Percentiles rank a stretch among this genome's conserved stretches.
Evolutionary conservation across 2,113 vertebrate species (phyloP).

Genomic region (Galbula dea): DNA sequence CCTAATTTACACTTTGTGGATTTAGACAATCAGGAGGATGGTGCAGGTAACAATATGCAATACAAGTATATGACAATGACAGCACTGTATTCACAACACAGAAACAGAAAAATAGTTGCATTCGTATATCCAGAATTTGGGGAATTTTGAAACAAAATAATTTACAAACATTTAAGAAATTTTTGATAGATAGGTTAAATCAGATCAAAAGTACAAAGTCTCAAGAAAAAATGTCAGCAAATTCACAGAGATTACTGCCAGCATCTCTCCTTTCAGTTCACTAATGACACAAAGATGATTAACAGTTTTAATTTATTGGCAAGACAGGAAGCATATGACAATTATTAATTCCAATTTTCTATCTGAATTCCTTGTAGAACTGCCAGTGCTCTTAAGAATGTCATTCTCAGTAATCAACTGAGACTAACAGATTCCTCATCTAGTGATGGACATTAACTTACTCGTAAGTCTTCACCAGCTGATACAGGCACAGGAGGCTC

Average conservation of each 20-base stretch:
- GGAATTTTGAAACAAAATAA: not conserved
- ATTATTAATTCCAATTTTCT: not conserved
- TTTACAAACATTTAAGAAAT: not conserved
- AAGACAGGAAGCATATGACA: not conserved
- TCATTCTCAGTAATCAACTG: not conserved
- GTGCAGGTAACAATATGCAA: not conserved
- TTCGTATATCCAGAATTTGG: not conserved
- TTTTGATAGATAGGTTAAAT: not conserved
- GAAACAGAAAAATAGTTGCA: not conserved
- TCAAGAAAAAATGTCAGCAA: not conserved
- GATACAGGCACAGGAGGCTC: constrained; percentile 91
- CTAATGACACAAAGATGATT: not conserved
- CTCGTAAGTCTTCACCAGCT: constrained; percentile 97
- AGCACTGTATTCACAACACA: not conserved
- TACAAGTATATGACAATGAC: not conserved
- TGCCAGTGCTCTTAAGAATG: not conserved
- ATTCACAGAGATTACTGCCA: not conserved
- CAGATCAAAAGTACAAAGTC: not conserved
- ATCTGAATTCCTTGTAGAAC: not conserved
- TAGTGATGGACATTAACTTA: constrained; percentile 75
- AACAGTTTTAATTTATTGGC: not conserved
- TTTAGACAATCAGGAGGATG: not conserved
- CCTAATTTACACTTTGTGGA: not conserved
- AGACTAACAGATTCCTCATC: not conserved
- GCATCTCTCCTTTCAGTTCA: not conserved